Evolutionary conservation across 1,140 invertebrate genomes (phyloP).

Genomic region (Brachystomella parvula): DNA sequence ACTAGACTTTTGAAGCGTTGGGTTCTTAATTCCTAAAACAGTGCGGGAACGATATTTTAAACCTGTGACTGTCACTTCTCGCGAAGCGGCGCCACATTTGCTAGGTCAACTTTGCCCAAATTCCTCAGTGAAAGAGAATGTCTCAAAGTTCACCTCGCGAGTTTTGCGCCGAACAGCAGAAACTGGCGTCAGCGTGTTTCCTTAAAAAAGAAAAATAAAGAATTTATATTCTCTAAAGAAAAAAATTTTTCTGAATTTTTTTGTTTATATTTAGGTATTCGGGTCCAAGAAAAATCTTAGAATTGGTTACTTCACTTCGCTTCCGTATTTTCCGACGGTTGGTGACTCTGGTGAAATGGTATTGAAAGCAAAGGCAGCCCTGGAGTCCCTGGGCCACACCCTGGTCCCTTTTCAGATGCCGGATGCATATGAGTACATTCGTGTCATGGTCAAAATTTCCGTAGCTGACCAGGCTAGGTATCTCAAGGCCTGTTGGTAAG

Average conservation of each 20-base stretch:
- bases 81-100: not conserved
- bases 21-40: no score
- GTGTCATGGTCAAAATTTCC: not conserved
- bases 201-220: not conserved
- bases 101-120: not conserved
- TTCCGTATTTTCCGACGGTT: conserved; percentile 18
- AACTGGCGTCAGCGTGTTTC: no score
- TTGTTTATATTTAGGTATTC: conserved; percentile 19
- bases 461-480: not conserved
- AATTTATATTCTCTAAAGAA: not conserved
- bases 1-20: no score
- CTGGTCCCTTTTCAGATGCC: conserved; percentile 16
- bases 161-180: no score
- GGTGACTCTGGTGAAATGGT: conserved; percentile 24
- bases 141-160: no score
- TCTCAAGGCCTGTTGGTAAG: not conserved
- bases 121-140: no score
- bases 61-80: not conserved
- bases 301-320: conserved; percentile 29
- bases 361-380: conserved; percentile 20
- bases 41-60: no score
- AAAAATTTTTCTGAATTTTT: not conserved
- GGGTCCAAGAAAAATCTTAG: not conserved
- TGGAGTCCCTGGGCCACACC: conserved; percentile 20
- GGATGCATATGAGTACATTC: conserved; percentile 2